A percentile compares a stretch with the other conserved stretches of the same genome.
phyloP scores from a whole-genome alignment of 2,113 vertebrate species.

The Cyphomyrus plagiostoma region DNA sequence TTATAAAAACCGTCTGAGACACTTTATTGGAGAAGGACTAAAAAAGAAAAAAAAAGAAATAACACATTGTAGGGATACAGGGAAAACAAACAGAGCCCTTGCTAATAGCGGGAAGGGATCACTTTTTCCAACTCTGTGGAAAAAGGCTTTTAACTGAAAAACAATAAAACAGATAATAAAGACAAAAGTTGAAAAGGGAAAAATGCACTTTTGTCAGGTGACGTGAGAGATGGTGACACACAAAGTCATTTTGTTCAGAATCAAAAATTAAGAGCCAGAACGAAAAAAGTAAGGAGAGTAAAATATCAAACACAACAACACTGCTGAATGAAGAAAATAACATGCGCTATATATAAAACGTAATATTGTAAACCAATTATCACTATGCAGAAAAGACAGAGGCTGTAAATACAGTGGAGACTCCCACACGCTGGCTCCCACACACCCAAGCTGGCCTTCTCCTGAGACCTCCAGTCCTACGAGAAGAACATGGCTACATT shows the following conservation, averaged over 20 bases:
- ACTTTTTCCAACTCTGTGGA: slow-evolving; percentile 52
- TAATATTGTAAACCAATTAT: not conserved
- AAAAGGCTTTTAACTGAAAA: slow-evolving; percentile 18
- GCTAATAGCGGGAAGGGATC: slow-evolving; percentile 34
- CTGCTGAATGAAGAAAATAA: not conserved
- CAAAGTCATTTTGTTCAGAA: not conserved
- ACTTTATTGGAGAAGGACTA: slow-evolving; percentile 44
- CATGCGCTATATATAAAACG: not conserved
- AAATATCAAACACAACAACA: not conserved
- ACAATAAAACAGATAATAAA: slow-evolving; percentile 22
- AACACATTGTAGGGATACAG: slow-evolving; percentile 40
- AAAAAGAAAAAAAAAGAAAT: not conserved
- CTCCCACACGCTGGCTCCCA: not conserved
- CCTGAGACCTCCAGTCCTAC: not conserved
- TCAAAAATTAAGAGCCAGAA: slow-evolving; percentile 1
- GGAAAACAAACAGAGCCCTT: slow-evolving; percentile 43
- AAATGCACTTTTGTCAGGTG: slow-evolving; percentile 5
- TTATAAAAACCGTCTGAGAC: slow-evolving; percentile 53
- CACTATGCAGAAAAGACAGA: not conserved
- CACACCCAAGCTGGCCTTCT: not conserved
- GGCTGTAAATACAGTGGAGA: not conserved
- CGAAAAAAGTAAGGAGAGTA: not conserved
- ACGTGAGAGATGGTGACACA: not conserved
- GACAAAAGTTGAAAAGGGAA: not conserved
- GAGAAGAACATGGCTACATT: not conserved